These are phyloP conservation scores for Lepidurus packardi DNA, from an alignment of 1,140 invertebrate species.

Conservation along the genomic window DNA sequence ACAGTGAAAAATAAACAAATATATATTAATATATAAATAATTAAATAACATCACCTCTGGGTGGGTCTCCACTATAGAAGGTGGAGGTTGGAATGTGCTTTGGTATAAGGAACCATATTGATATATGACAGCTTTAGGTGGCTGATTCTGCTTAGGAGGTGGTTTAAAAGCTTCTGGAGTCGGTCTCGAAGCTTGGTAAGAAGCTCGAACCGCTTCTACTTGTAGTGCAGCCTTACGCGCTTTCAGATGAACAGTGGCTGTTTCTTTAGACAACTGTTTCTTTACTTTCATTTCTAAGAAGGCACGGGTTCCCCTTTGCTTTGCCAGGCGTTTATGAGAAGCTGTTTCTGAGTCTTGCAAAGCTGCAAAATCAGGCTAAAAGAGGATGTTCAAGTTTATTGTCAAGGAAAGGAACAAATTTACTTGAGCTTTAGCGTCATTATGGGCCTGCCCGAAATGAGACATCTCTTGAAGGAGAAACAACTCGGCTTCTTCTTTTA, in stretches of 20 bases:
- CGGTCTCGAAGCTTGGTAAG: background rate
- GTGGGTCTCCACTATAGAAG: background rate
- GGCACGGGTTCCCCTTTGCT: background rate
- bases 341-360: background rate
- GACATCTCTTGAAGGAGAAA: background rate
- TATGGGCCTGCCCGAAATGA: background rate
- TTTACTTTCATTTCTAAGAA: background rate
- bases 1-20: background rate
- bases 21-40: background rate
- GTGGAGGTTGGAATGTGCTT: background rate
- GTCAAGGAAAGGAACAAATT: background rate
- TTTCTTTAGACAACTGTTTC: background rate
- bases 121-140: conserved; percentile 13
- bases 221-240: background rate
- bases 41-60: background rate
- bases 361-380: background rate
- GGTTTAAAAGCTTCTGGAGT: background rate
- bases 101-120: conserved; percentile 18
- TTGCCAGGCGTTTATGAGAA: background rate
- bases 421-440: background rate
- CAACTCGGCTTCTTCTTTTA: background rate
- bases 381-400: background rate
- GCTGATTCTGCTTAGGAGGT: background rate
- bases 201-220: background rate
- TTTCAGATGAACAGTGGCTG: background rate